Evolutionary conservation across 1,140 invertebrate species (phyloP), one percentile per base, ranked within the genome.

Genomic region (Microplitis mediator): DNA sequence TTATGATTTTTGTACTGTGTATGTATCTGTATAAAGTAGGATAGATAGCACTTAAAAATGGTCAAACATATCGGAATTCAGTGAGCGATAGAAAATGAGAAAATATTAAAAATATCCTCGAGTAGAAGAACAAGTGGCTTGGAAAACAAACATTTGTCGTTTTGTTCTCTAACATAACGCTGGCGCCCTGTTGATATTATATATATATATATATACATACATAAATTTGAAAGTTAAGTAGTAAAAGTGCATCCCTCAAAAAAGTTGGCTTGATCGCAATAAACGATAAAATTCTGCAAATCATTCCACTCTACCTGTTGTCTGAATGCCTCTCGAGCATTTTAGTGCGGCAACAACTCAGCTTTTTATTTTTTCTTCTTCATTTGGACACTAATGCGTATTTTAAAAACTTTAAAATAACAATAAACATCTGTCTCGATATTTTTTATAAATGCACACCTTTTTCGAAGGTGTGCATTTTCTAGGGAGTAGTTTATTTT

Each of bases 231-330:
- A 45, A 45, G 39, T 45, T 23, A 23, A 23, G 23, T 23, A 23
- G 23, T 23, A 23, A 45, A 45, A 45, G 39, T 45, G 39, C 39
- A 45, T 13, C 51, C 64, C 51, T 32, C 34, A 58, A 69, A 65
- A 69, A 66, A 73, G 58, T 71, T 51, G 52, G 76, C 69, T 60
- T 72, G 82, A 83, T 84, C 74, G 75, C 45, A 62, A 68, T 45
- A 58, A 63, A 56, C 79, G 85, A 84, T 82, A 83, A 85, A 85
- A 86, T 87, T 74, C 81, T 86, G 85, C 85, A 85, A 84, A 86
- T 23, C 86, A 84, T 86, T 81, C 80, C 81, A 79, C 84, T 23
- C 23, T 86, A 86, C 85, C 85, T 85, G 84, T 81, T 75, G 73
- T 62, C 52, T n/a, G 23, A 23, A 23, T 23, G 23, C n/a, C 52